A percentile compares a stretch with the other conserved stretches of the same genome.
Evolutionary conservation across 2,113 vertebrate species (phyloP).

Genomic region (Entomyzon cyanotis): DNA sequence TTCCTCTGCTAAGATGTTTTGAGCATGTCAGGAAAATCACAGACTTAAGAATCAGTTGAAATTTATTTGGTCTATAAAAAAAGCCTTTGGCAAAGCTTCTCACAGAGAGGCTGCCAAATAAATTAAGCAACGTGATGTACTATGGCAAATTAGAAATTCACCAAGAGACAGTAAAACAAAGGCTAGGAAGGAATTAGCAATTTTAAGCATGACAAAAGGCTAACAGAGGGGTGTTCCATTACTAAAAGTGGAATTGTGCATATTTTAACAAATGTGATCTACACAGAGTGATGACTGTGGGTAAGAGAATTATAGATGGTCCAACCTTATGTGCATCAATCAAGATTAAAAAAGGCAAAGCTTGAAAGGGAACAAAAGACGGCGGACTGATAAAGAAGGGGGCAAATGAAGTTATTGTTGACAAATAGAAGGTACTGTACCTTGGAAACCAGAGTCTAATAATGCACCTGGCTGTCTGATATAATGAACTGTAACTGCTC

Average conservation of each 20-base stretch:
- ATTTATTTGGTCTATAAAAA: slow-evolving; percentile 54
- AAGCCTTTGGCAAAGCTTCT: slow-evolving; percentile 57
- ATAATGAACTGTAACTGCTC: slow-evolving; percentile 5
- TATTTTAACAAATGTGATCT: background rate
- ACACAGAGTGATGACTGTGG: background rate
- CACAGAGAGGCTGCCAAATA: slow-evolving; percentile 54
- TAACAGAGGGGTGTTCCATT: slow-evolving; percentile 16
- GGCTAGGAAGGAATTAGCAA: slow-evolving; percentile 39
- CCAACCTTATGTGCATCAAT: background rate
- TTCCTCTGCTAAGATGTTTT: background rate
- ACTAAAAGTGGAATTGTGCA: background rate
- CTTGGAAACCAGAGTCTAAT: slow-evolving; percentile 29
- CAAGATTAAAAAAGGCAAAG: background rate
- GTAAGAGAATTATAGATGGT: background rate
- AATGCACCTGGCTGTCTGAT: background rate
- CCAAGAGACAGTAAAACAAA: slow-evolving; percentile 58
- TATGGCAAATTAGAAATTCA: slow-evolving; percentile 44
- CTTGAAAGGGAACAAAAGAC: background rate
- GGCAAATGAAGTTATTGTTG: slow-evolving; percentile 37
- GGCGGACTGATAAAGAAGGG: background rate
- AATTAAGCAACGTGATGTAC: slow-evolving; percentile 36
- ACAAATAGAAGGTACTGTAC: slow-evolving; percentile 5
- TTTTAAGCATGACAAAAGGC: slow-evolving; percentile 31
- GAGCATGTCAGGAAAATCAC: slow-evolving; percentile 28
- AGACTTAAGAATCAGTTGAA: slow-evolving; percentile 16